phyloP scores from a whole-genome alignment of 2,113 vertebrate genomes.

The Oncorhynchus masou region DNA sequence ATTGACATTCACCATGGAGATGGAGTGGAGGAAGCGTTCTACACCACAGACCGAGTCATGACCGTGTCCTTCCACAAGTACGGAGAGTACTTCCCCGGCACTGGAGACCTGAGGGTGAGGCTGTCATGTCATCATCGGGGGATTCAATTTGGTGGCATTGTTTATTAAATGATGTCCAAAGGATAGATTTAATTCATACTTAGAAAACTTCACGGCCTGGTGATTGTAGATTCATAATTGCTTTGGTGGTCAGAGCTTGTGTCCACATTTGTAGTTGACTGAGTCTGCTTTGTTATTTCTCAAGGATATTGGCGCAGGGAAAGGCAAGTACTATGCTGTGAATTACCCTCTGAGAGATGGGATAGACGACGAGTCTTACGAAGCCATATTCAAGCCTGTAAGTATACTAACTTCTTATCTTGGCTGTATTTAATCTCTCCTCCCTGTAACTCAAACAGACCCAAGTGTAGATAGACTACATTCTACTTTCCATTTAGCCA shows the following conservation, averaged over 20 bases:
- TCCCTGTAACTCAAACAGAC: background rate
- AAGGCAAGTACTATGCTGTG: constrained; percentile 95
- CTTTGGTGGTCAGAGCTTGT: background rate
- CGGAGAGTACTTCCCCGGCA: constrained; percentile 95
- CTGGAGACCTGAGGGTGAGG: constrained; percentile 92
- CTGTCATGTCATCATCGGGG: background rate
- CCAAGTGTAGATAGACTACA: background rate
- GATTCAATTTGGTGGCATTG: background rate
- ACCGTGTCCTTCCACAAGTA: constrained; percentile 97
- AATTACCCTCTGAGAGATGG: constrained; percentile 93
- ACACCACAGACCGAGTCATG: constrained; percentile 96
- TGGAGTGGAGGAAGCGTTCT: constrained; percentile 95
- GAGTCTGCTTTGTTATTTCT: background rate
- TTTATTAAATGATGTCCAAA: background rate
- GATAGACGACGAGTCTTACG: constrained; percentile 93
- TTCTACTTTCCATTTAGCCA: background rate
- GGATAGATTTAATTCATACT: background rate
- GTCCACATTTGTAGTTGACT: background rate
- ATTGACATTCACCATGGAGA: constrained; percentile 96
- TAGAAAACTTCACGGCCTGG: background rate
- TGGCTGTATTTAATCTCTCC: background rate
- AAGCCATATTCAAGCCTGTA: constrained; percentile 94
- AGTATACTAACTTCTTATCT: constrained; percentile 46
- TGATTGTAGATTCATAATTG: background rate
- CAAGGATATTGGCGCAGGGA: constrained; percentile 91